Evolutionary conservation across 2,113 vertebrate genomes (phyloP).

Genomic region (Fukomys damarensis): DNA sequence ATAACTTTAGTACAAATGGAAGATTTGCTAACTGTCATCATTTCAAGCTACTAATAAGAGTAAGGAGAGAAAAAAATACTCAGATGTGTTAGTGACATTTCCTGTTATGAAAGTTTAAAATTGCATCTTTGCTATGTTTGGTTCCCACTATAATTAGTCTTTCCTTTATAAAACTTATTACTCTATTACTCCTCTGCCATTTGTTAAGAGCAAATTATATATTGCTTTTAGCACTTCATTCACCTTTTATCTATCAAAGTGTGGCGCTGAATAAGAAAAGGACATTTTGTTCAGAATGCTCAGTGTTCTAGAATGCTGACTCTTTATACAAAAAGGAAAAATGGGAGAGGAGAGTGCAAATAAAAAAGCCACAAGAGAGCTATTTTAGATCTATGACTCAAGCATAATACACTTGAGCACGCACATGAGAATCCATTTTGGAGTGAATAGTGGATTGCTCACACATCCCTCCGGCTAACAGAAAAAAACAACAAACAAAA

Average conservation of each 20-base stretch:
- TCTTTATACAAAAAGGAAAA: slow-evolving; percentile 46
- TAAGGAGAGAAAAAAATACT: slow-evolving; percentile 6
- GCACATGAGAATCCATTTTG: not conserved
- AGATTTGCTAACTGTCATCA: slow-evolving; percentile 46
- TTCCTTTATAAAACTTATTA: slow-evolving; percentile 51
- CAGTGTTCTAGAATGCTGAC: slow-evolving; percentile 28
- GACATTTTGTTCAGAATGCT: slow-evolving; percentile 49
- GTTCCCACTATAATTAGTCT: slow-evolving; percentile 64
- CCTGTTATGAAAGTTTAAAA: slow-evolving; percentile 65
- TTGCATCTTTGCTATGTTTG: slow-evolving; percentile 39
- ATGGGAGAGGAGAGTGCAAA: not conserved
- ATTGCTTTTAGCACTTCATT: slow-evolving; percentile 65
- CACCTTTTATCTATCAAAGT: slow-evolving; percentile 60
- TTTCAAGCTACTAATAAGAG: slow-evolving; percentile 60
- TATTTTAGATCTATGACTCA: not conserved
- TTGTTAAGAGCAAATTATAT: slow-evolving; percentile 73
- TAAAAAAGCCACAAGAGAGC: not conserved
- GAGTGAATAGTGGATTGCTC: not conserved
- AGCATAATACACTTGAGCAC: not conserved
- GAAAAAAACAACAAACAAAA: not conserved
- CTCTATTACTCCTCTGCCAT: slow-evolving; percentile 44
- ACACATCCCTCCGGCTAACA: not conserved
- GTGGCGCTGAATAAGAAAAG: slow-evolving; percentile 53
- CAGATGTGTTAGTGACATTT: slow-evolving; percentile 67
- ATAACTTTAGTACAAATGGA: slow-evolving; percentile 41